Conservation (phyloP, 2,888 invertebrate species). For the Linyphia triangularis region DNA sequence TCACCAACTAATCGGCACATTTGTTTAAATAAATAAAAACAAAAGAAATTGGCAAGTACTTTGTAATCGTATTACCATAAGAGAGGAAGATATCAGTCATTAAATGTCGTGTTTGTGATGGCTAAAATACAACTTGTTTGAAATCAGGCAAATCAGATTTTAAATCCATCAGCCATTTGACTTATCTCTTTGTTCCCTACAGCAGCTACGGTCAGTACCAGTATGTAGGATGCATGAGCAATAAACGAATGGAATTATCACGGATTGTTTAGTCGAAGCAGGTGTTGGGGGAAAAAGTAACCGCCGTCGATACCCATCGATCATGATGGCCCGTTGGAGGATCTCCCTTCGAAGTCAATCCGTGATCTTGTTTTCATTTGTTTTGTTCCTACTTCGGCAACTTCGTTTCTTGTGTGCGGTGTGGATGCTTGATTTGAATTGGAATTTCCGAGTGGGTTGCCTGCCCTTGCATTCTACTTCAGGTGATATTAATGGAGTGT, state of each 20-base stretch:
- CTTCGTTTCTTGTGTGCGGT: too few relatives aligned
- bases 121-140: too few relatives aligned
- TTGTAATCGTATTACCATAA: too few relatives aligned
- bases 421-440: not conserved
- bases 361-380: not conserved
- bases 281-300: not conserved
- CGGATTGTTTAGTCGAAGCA: not conserved
- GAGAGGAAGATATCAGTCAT: too few relatives aligned
- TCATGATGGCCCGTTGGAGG: not conserved
- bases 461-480: not conserved
- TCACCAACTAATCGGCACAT: too few relatives aligned
- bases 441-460: not conserved
- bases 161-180: not conserved
- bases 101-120: too few relatives aligned
- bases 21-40: too few relatives aligned
- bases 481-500: not conserved
- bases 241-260: not conserved
- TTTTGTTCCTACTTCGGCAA: not conserved
- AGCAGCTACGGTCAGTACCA: not conserved
- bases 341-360: not conserved
- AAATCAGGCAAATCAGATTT: too few relatives aligned
- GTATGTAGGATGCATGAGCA: not conserved
- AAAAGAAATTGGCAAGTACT: too few relatives aligned
- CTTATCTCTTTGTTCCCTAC: not conserved
- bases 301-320: not conserved